Conservation (phyloP, 2,797 vertebrate genomes). For the Coregonus sp. region DNA sequence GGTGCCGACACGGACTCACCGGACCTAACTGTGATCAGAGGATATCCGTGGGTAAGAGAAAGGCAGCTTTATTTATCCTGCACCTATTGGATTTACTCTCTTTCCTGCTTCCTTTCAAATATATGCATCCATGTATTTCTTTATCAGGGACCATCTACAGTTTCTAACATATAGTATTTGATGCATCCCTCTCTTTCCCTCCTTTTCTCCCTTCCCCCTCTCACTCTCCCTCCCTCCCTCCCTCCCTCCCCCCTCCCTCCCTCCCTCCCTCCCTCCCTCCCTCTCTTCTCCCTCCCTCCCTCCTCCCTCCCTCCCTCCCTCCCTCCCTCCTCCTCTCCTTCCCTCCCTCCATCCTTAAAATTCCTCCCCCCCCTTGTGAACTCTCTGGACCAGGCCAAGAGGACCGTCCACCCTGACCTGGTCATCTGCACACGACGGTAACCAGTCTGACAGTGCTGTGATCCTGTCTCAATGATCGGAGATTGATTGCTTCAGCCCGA, state of each 20-base stretch:
- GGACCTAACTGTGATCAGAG: slow-evolving; percentile 83
- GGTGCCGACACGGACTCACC: slow-evolving; percentile 82
- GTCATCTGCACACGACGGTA: slow-evolving; percentile 88
- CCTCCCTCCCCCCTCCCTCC: neutral
- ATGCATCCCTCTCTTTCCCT: neutral
- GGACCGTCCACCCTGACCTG: slow-evolving; percentile 85
- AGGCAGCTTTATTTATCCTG: neutral
- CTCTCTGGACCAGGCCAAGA: slow-evolving; percentile 87
- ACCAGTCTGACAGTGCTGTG: too few relatives aligned
- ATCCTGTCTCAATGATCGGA: too few relatives aligned
- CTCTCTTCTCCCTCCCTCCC: neutral
- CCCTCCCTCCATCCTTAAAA: neutral
- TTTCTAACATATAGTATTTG: neutral
- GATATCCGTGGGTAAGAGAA: slow-evolving; percentile 76
- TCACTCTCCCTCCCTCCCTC: neutral
- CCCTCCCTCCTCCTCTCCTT: neutral
- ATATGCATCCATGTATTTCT: neutral
- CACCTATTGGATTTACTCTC: slow-evolving; percentile 19
- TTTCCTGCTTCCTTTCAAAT: slow-evolving; percentile 19
- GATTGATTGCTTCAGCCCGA: neutral
- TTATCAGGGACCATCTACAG: neutral
- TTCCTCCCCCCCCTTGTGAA: slow-evolving; percentile 56
- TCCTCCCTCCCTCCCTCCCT: neutral
- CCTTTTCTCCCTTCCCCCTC: neutral
- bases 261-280: neutral